Base-by-base conservation (phyloP, 1,140 invertebrate genomes). In the Papilio xuthus region DNA sequence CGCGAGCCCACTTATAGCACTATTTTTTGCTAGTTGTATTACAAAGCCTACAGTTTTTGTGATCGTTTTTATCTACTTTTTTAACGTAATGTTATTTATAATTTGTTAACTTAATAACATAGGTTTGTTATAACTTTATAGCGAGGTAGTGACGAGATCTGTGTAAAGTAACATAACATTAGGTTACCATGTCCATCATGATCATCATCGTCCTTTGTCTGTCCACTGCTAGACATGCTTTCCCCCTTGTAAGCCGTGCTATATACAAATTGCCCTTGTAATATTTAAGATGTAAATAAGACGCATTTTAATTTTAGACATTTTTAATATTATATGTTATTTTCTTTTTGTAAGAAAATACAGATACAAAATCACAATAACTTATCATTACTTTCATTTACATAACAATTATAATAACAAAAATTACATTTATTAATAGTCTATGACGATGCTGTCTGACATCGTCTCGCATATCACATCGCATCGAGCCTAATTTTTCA, bases 281-380 rank as follows among this genome's bases (percentile, higher is more conserved):
- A 32, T 32, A 69, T 12, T 63, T 63, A 71, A 28, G 73, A 37
- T 20, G 56, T 20, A 56, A 75, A 56, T 56, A 41, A 75, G 20
- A 75, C 37, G 28, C 28, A 18, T 60, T 41, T 28, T 80, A 41
- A 37, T 56, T n/a, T 76, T 82, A 86, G 82, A 83, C 72, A 78
- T 82, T 84, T 88, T 86, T 79, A 84, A 83, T 84, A 83, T 86
- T 86, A 84, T 81, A 85, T 83, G 85, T 84, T 82, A 81, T 81
- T 78, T 80, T 85, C 80, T 85, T 90, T 84, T 80, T 85, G 82
- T 86, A 80, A 85, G 74, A 84, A 85, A 85, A 84, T 88, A 88
- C 79, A 86, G 78, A 76, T 84, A 86, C 81, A 88, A 85, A 90
- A 90, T 92, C 92, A 92, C 90, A 92, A 85, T 85, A 79, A 89